phyloP scores from a whole-genome alignment of 2,797 vertebrate genomes.

The Pseudochaenichthys georgianus region DNA sequence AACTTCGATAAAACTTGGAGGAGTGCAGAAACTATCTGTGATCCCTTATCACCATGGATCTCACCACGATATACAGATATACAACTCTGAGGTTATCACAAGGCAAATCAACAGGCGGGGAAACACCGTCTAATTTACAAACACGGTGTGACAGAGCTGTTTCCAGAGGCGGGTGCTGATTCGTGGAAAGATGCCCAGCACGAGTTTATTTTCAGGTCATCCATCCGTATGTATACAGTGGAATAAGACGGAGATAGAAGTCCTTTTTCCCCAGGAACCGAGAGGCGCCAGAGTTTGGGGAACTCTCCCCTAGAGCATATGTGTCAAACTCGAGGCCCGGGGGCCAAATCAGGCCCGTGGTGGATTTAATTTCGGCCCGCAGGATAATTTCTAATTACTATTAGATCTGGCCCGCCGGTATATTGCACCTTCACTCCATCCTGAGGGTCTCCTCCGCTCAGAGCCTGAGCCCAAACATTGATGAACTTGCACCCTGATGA shows the following conservation, averaged over 20 bases:
- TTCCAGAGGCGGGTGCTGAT: conserved; percentile 15
- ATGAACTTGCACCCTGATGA: too few relatives aligned
- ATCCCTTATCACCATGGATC: conserved; percentile 26
- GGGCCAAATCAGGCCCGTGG: too few relatives aligned
- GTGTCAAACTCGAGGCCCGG: too few relatives aligned
- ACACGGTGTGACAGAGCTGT: conserved; percentile 18
- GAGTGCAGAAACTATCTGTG: background rate
- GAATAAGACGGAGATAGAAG: background rate
- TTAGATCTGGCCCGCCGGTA: too few relatives aligned
- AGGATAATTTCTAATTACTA: too few relatives aligned
- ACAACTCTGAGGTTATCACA: conserved; percentile 21
- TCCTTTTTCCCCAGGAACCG: conserved; percentile 17
- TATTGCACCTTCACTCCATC: too few relatives aligned
- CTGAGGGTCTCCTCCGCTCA: too few relatives aligned
- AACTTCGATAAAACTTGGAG: conserved; percentile 3
- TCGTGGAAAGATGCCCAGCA: conserved; percentile 29
- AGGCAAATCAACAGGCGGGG: background rate
- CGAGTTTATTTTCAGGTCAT: conserved; percentile 6
- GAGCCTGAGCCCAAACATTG: too few relatives aligned
- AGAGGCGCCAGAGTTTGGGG: conserved; percentile 23
- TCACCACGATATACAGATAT: conserved; percentile 32
- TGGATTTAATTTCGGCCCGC: too few relatives aligned
- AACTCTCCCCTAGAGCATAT: conserved; percentile 78
- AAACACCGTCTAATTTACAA: background rate
- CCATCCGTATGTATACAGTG: conserved; percentile 33